Conservation (phyloP, 2,888 invertebrate genomes). For the Conomelus anceps region DNA sequence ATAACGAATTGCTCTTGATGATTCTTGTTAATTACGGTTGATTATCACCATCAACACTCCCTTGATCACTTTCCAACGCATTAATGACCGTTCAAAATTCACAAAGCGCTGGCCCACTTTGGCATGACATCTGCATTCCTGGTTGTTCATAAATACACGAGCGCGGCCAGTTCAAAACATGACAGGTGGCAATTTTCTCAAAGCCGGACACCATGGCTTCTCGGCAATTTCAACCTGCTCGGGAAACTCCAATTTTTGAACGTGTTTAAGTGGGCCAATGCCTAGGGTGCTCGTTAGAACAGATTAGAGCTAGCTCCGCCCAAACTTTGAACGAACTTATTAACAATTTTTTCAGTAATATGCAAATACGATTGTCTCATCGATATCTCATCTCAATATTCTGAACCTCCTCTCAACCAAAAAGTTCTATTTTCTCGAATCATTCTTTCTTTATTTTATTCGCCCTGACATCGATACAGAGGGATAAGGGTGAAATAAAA, state of each 20-base stretch:
- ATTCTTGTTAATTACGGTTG: not conserved
- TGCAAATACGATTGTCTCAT: not conserved
- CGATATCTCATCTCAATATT: too few species aligned
- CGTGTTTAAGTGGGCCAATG: not conserved
- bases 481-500: too few species aligned
- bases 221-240: not conserved
- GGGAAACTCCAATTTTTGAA: not conserved
- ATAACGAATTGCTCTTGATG: not conserved
- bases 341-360: not conserved
- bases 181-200: not conserved
- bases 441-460: too few species aligned
- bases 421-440: too few species aligned
- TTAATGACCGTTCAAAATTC: not conserved
- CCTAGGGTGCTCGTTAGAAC: not conserved
- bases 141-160: not conserved
- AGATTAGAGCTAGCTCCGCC: not conserved
- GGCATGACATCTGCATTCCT: not conserved
- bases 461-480: too few species aligned
- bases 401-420: too few species aligned
- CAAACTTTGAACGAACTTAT: not conserved
- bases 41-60: not conserved
- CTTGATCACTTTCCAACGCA: not conserved
- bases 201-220: not conserved
- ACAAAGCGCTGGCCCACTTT: not conserved
- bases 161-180: not conserved